Conservation (phyloP, 2,888 invertebrate genomes). For the Alloscopus bannaensis region DNA sequence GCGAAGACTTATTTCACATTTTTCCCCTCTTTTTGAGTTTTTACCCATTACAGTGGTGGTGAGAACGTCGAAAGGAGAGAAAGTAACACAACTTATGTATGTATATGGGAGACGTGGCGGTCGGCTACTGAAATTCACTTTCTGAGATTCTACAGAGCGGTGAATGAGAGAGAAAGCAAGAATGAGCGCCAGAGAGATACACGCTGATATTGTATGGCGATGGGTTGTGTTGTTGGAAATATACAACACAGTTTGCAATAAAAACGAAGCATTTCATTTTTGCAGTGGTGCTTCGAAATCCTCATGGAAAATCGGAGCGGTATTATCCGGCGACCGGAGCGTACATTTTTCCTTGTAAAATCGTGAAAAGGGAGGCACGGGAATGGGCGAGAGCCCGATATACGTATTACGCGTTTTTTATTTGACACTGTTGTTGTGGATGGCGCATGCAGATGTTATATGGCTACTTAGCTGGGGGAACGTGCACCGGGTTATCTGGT, state of each 20-base stretch:
- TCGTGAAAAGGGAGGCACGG: too few species aligned
- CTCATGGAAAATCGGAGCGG: conserved; percentile 18
- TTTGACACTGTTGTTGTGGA: not conserved
- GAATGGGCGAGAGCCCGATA: too few species aligned
- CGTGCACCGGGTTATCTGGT: conserved; percentile 36
- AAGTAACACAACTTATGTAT: not conserved
- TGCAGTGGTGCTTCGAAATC: conserved; percentile 14
- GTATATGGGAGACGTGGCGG: not conserved
- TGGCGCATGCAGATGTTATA: conserved; percentile 45
- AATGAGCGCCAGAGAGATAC: too few species aligned
- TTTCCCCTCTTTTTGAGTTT: conserved; percentile 1
- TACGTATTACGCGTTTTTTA: conserved; percentile 19
- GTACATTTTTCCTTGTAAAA: not conserved
- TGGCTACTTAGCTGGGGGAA: conserved; percentile 1
- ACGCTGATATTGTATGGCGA: too few species aligned
- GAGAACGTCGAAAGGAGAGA: conserved; percentile 29
- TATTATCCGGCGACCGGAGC: conserved; percentile 37
- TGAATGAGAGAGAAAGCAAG: too few species aligned
- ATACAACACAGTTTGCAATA: conserved; percentile 33
- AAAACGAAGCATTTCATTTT: conserved; percentile 15
- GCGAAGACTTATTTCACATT: conserved; percentile 1
- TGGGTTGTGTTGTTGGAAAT: too few species aligned
- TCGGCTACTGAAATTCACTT: too few species aligned
- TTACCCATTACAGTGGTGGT: too few species aligned
- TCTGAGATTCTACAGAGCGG: too few species aligned